These are phyloP conservation scores for Tachypleus tridentatus DNA, from an alignment of 1,140 invertebrate species.

Conservation along the genomic window DNA sequence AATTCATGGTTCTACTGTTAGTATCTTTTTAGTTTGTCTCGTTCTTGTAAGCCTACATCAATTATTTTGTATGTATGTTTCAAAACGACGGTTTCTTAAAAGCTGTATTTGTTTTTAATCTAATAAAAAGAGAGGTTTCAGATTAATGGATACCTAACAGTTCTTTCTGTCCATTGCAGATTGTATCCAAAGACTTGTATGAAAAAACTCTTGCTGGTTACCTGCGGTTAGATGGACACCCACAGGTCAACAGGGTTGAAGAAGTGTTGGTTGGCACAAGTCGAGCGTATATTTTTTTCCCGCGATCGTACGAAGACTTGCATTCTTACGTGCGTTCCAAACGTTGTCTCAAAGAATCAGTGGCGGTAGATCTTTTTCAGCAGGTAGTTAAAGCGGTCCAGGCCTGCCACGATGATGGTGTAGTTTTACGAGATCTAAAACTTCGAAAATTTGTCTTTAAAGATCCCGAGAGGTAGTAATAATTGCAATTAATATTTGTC, in stretches of 20 bases:
- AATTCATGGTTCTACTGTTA: too few relatives aligned
- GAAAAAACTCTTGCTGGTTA: slow-evolving; percentile 37
- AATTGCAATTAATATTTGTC: too few relatives aligned
- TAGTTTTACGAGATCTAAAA: slow-evolving; percentile 89
- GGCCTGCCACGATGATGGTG: slow-evolving; percentile 80
- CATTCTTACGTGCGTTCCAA: slow-evolving; percentile 80
- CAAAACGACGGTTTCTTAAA: too few relatives aligned
- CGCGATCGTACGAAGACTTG: slow-evolving; percentile 49
- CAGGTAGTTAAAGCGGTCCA: slow-evolving; percentile 82
- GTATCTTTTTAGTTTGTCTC: too few relatives aligned
- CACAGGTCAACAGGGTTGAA: slow-evolving; percentile 51
- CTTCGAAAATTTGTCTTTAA: slow-evolving; percentile 94
- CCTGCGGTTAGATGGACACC: slow-evolving; percentile 54
- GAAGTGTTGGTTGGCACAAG: slow-evolving; percentile 56
- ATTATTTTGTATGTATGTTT: too few relatives aligned
- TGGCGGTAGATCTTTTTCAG: slow-evolving; percentile 68
- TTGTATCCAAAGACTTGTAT: too few relatives aligned
- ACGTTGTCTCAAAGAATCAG: slow-evolving; percentile 67
- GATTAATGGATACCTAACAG: too few relatives aligned
- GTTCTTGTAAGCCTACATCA: too few relatives aligned
- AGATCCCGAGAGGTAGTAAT: slow-evolving; percentile 76
- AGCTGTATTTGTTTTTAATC: too few relatives aligned
- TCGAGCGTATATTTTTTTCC: slow-evolving; percentile 59
- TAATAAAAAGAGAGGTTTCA: too few relatives aligned
- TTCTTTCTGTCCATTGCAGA: too few relatives aligned